These are phyloP conservation scores for Oncorhynchus keta DNA, from an alignment of 2,113 vertebrate species.

Conservation along the genomic window DNA sequence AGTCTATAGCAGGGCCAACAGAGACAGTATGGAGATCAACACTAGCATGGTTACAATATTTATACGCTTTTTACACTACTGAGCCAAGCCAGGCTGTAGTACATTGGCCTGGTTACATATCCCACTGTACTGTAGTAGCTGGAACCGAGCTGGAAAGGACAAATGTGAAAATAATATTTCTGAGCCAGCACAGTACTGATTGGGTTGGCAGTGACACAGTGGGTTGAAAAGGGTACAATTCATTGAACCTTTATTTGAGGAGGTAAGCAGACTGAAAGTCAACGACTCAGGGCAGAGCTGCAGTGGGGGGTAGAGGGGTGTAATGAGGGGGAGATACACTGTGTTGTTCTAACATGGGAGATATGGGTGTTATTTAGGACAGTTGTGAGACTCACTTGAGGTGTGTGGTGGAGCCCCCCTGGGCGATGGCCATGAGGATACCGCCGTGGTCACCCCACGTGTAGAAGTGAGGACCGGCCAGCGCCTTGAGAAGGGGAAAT, in stretches of 20 bases:
- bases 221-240: too few species aligned
- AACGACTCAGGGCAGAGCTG: background rate
- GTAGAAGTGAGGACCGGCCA: constrained; percentile 94
- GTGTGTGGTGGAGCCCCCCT: constrained; percentile 85
- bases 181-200: too few species aligned
- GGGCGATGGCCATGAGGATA: constrained; percentile 89
- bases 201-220: too few species aligned
- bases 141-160: too few species aligned
- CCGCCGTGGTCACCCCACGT: constrained; percentile 97
- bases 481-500: constrained; percentile 72
- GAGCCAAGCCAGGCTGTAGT: too few species aligned
- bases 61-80: background rate
- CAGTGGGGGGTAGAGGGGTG: background rate
- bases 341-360: too few species aligned
- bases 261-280: background rate
- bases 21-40: too few species aligned
- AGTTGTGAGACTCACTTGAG: constrained; percentile 77
- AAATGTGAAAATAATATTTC: too few species aligned
- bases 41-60: background rate
- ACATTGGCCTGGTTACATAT: background rate
- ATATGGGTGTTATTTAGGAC: too few species aligned
- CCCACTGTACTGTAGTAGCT: background rate
- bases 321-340: background rate
- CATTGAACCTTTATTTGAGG: too few species aligned
- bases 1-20: too few species aligned